Base-by-base conservation (phyloP, 2,888 invertebrate species). In the Acleris sparsana region DNA sequence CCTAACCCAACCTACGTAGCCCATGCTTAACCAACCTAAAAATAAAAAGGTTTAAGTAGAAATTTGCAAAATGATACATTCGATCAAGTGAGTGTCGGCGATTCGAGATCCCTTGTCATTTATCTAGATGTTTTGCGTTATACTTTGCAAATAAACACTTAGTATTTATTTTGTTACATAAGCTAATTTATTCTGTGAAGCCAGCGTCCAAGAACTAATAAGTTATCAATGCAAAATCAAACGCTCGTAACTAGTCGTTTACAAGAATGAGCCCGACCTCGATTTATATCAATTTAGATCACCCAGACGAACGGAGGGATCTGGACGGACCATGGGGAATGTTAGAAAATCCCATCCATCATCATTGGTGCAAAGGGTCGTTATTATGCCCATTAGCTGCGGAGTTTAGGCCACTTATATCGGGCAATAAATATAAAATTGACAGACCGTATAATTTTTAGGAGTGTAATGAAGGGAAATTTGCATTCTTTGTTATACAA, bases 281-380 rank as follows among this genome's bases (percentile, higher is more conserved):
- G 39, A 66, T 66, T 66, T 66, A 56, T 62, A 66, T 66, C 61
- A 62, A 66, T 66, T 66, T 57, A 57, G 46, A 53, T 62, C 52
- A 62, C 57, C 61, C 66, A 62, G 57, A 53, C 53, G 58, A 57
- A 51, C 66, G 66, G 29, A 22, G 60, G 46, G 25, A 44, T n/a
- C 48, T 59, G 49, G 49, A 59, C 56, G 53, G 46, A 22, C 18
- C 56, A 57, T 57, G 48, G 46, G 53, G 20, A 17, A 17, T 22
- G 52, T 17, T 29, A 20, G 56, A 44, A 48, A 20, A 13, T 3
- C 39, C 18, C 48, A 62, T 66, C 57, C 51, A 62, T 66, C 66
- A 66, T 66, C 66, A 56, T 66, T 53, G 62, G 52, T 61, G 56
- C 57, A 44, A 20, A 51, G 48, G 52, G 51, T 55, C 11, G 61